Evolutionary conservation across 2,888 invertebrate genomes (phyloP).

Genomic region (Miltochrista miniata): DNA sequence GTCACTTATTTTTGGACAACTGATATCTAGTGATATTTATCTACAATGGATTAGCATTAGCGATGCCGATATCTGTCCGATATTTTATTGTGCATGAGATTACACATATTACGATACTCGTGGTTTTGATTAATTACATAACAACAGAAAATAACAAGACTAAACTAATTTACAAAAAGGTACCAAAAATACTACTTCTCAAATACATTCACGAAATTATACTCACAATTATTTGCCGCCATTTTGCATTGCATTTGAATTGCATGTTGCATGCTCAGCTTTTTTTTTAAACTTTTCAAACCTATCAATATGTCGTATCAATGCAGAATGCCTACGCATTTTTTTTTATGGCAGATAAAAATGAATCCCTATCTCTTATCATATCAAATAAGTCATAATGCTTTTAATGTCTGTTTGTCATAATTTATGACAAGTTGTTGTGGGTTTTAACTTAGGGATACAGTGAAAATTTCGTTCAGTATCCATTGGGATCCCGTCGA

Average conservation of each 20-base stretch:
- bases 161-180: too few species aligned
- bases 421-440: slow-evolving; percentile 17
- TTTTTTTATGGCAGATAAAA: slow-evolving; percentile 10
- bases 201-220: too few species aligned
- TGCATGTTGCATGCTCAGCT: too few species aligned
- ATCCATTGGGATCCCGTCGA: slow-evolving; percentile 45
- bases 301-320: neutral
- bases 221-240: too few species aligned
- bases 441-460: slow-evolving; percentile 58
- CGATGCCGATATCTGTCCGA: neutral
- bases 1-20: slow-evolving; percentile 21
- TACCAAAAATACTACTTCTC: too few species aligned
- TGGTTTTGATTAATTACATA: too few species aligned
- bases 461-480: slow-evolving; percentile 51
- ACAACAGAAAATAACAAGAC: too few species aligned
- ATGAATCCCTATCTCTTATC: slow-evolving; percentile 3
- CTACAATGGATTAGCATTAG: slow-evolving; percentile 25
- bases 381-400: slow-evolving; percentile 7
- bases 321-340: slow-evolving; percentile 2
- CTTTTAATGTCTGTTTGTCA: slow-evolving; percentile 43
- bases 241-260: too few species aligned
- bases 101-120: too few species aligned
- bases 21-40: slow-evolving; percentile 18
- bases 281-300: neutral
- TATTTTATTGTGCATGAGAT: slow-evolving; percentile 16